A percentile compares a stretch with the other conserved stretches of the same genome.
Evolutionary conservation across 2,797 vertebrate genomes (phyloP).

Genomic region (Falco rusticolus): DNA sequence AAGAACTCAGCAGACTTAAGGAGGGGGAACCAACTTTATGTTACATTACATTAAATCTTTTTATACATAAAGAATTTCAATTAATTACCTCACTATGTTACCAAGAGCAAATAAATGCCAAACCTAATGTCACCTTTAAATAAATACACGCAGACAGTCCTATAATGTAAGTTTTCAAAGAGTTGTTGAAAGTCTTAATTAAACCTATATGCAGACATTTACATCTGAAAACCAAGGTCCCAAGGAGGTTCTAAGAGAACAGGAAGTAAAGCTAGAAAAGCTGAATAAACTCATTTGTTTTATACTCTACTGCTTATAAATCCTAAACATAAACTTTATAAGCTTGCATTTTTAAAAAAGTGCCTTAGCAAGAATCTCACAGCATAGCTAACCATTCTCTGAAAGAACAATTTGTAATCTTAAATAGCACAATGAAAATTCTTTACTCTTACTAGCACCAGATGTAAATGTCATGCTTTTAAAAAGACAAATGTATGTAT

Average conservation of each 20-base stretch:
- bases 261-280: background rate
- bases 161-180: background rate
- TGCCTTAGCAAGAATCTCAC: background rate
- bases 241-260: background rate
- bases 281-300: background rate
- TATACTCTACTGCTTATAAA: background rate
- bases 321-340: background rate
- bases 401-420: background rate
- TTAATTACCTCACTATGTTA: background rate
- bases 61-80: background rate
- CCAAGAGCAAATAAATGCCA: background rate
- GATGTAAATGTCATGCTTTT: background rate
- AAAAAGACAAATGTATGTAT: background rate
- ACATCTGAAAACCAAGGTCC: background rate
- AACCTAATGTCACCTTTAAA: background rate
- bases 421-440: background rate
- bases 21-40: rapidly evolving
- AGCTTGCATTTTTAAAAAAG: background rate
- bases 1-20: background rate
- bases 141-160: background rate
- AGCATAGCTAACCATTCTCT: background rate
- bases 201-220: background rate
- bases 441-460: background rate
- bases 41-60: background rate
- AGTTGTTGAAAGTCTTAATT: background rate